These are phyloP conservation scores for Drosophila malerkotliana DNA, from an alignment of 1,140 invertebrate species.

Conservation along the genomic window DNA sequence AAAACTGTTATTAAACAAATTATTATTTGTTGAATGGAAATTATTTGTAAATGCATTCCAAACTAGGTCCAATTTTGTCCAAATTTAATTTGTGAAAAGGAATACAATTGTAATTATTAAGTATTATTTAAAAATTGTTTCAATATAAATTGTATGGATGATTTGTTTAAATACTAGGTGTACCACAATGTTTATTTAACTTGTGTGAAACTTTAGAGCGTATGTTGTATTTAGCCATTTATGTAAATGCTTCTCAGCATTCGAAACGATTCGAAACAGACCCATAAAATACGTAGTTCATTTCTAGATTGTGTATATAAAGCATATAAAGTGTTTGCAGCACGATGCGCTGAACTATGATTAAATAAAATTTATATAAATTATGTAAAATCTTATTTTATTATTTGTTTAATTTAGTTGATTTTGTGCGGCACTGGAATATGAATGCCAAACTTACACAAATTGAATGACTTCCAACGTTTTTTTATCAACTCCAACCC, in stretches of 20 bases:
- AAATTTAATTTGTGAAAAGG: slow-evolving; percentile 69
- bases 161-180: slow-evolving; percentile 39
- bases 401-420: slow-evolving; percentile 12
- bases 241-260: slow-evolving; percentile 52
- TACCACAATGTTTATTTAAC: slow-evolving; percentile 48
- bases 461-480: slow-evolving; percentile 39
- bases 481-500: slow-evolving; percentile 29
- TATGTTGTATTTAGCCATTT: slow-evolving; percentile 63
- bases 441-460: slow-evolving; percentile 18
- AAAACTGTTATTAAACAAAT: slow-evolving; percentile 48
- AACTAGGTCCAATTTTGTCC: slow-evolving; percentile 72
- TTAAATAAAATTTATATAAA: slow-evolving; percentile 68
- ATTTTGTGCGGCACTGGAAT: slow-evolving; percentile 15
- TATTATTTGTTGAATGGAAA: slow-evolving; percentile 42
- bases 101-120: slow-evolving; percentile 61
- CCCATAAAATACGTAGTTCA: slow-evolving; percentile 54
- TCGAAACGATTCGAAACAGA: slow-evolving; percentile 39
- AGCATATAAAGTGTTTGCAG: slow-evolving; percentile 29
- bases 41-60: slow-evolving; percentile 77
- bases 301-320: slow-evolving; percentile 68
- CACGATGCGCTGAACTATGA: slow-evolving; percentile 48
- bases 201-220: slow-evolving; percentile 49
- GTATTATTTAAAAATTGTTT: slow-evolving; percentile 60
- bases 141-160: slow-evolving; percentile 35
- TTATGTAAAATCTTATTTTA: slow-evolving; percentile 26